Percentiles rank a stretch among this genome's conserved stretches.
These are phyloP conservation scores for Penaeus chinensis DNA, from an alignment of 1,140 invertebrate genomes.

Conservation along the genomic window DNA sequence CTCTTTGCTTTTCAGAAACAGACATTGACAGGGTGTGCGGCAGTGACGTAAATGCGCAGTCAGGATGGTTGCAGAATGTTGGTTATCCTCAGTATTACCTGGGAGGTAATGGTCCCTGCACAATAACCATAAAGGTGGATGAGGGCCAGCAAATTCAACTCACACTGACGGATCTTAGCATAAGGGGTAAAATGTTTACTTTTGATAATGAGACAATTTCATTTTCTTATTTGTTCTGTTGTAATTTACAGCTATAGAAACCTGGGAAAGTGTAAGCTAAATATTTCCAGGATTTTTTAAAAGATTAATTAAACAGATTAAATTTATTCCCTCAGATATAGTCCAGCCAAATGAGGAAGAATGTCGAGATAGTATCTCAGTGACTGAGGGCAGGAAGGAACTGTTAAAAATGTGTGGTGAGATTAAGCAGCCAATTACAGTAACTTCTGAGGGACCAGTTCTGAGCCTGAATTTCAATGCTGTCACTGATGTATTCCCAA, in stretches of 20 bases:
- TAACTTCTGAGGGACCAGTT: slow-evolving; percentile 68
- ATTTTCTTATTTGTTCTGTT: too few relatives aligned
- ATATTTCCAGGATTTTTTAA: too few relatives aligned
- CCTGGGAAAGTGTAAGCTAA: too few relatives aligned
- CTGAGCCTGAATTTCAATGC: slow-evolving; percentile 70
- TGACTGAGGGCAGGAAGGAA: slow-evolving; percentile 68
- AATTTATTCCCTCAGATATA: slow-evolving; percentile 64
- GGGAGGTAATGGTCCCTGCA: slow-evolving; percentile 66
- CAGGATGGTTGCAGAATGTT: slow-evolving; percentile 74
- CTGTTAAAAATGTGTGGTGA: slow-evolving; percentile 70
- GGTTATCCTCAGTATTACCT: slow-evolving; percentile 77
- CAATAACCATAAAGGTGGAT: slow-evolving; percentile 71
- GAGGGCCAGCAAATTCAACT: slow-evolving; percentile 72
- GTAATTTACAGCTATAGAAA: too few relatives aligned
- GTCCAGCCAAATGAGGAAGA: slow-evolving; percentile 69
- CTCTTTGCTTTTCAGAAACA: slow-evolving; percentile 20
- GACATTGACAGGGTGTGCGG: slow-evolving; percentile 68
- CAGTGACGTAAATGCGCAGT: slow-evolving; percentile 67
- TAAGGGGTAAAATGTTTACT: slow-evolving; percentile 70
- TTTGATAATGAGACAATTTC: neutral
- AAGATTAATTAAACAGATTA: too few relatives aligned
- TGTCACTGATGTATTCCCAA: slow-evolving; percentile 70
- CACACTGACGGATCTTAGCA: slow-evolving; percentile 73
- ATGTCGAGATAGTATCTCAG: slow-evolving; percentile 69
- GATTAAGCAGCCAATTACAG: slow-evolving; percentile 65